Base-by-base conservation (phyloP, 2,113 vertebrate species). In the Cottus gobio region DNA sequence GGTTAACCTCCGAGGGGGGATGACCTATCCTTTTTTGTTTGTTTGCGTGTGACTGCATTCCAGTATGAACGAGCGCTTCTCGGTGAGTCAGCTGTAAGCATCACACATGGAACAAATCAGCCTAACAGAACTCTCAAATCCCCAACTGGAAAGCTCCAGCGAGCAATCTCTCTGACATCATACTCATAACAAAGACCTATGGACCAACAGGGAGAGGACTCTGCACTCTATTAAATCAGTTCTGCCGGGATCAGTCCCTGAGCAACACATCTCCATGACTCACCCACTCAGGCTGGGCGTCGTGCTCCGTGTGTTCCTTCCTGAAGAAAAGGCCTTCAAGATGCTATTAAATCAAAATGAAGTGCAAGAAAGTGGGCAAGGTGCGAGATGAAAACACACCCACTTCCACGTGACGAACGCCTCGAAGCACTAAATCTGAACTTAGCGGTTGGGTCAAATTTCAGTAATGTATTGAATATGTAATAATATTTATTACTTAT, bases 81-180 rank as follows among this genome's bases (percentile, higher is more conserved):
- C 13, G 26, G 54, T 72, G 75, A 7, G 76, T 80, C 84, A 71
- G 78, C 48, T 60, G 39, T 31, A 85, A 12, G 24, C 58, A 52
- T 64, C 72, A 57, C 90, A 91, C 86, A 89, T 87, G 88, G 87
- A 90, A 83, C 8, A 5, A 82, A 89, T 93, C 84, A 85, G 37
- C 71, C 37, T 0, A 9, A 57, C 58, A 68, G 56, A 88, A 88
- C 73, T 75, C 68, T 67, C 72, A 50, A 67, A 76, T 34, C 62
- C 64, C 67, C 30, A 11, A 11, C 30, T 48, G 22, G 70, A 71
- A 58, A 39, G 65, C 80, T 75, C 65, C 34, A 30, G 75, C 54
- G 30, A 73, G 81, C 80, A 37, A 71, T 82, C 85, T 68, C 71
- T 34, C 71, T 93, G 91, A 94, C 87, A 85, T 91, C 90, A 90